A percentile compares a stretch with the other conserved stretches of the same genome.
phyloP scores from a whole-genome alignment of 2,888 invertebrate genomes.

The Agonum fuliginosum region DNA sequence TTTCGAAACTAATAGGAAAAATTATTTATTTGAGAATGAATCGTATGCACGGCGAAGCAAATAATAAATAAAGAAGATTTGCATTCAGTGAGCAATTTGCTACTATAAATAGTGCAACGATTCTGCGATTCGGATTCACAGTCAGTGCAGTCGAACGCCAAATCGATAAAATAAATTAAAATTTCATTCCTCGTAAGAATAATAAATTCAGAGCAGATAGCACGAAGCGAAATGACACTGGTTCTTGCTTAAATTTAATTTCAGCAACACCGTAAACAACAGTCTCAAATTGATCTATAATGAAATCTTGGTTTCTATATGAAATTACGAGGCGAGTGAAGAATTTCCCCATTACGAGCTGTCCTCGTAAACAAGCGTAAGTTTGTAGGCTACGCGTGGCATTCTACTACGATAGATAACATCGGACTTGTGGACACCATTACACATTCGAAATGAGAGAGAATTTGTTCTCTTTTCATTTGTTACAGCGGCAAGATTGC shows the following conservation, averaged over 20 bases:
- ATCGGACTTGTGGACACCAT: constrained; percentile 44
- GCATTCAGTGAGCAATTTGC: constrained; percentile 5
- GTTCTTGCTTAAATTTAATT: constrained; percentile 57
- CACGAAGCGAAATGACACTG: constrained; percentile 37
- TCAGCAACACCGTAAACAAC: constrained; percentile 53
- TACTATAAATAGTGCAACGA: constrained; percentile 16
- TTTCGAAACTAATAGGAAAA: not conserved
- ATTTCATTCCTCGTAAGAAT: constrained; percentile 55
- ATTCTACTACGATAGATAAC: constrained; percentile 21
- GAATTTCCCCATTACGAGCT: constrained; percentile 43
- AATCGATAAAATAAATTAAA: constrained; percentile 53
- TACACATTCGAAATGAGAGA: constrained; percentile 16
- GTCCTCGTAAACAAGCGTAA: constrained; percentile 52
- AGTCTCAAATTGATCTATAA: constrained; percentile 54
- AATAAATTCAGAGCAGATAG: constrained; percentile 51
- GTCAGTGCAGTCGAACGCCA: not conserved
- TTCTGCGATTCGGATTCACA: not conserved
- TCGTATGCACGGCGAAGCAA: not conserved
- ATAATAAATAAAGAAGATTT: constrained; percentile 18
- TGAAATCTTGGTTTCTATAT: constrained; percentile 56
- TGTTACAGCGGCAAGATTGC: not conserved
- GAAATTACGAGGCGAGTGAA: constrained; percentile 52
- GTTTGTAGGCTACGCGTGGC: constrained; percentile 41
- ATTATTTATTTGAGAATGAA: not conserved
- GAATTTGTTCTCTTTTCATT: not conserved